These are phyloP conservation scores for Ctenicera cuprea DNA, from an alignment of 2,888 invertebrate species.

Conservation along the genomic window DNA sequence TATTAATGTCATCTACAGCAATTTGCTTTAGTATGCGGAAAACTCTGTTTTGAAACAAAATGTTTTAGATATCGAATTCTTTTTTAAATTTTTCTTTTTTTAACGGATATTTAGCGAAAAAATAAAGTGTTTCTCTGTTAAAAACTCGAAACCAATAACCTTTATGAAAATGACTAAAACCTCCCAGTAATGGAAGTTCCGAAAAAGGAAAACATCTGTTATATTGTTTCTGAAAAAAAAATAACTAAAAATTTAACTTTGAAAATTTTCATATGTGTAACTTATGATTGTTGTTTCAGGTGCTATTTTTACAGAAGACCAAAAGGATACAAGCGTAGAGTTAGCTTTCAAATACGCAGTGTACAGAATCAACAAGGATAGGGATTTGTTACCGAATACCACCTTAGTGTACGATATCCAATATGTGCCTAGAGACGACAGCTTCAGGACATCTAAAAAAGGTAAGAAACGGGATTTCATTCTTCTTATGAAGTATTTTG, in stretches of 20 bases:
- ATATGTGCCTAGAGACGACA: slow-evolving; percentile 91
- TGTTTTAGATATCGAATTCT: no score
- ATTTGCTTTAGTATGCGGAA: no score
- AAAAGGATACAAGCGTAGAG: slow-evolving; percentile 90
- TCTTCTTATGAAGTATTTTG: not conserved
- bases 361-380: slow-evolving; percentile 93
- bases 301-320: slow-evolving; percentile 94
- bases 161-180: no score
- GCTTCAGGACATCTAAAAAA: slow-evolving; percentile 93
- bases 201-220: no score
- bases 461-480: slow-evolving; percentile 74
- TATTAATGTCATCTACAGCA: no score
- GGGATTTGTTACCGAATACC: slow-evolving; percentile 87
- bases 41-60: no score
- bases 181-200: no score
- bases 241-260: not conserved
- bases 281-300: slow-evolving; percentile 77
- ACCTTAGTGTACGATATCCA: slow-evolving; percentile 95
- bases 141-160: no score
- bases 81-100: no score
- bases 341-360: slow-evolving; percentile 96
- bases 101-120: no score
- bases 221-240: no score
- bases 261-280: not conserved
- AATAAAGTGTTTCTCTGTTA: no score